Conservation (phyloP, 2,888 invertebrate species). For the Mesodorylaimus sp. region DNA sequence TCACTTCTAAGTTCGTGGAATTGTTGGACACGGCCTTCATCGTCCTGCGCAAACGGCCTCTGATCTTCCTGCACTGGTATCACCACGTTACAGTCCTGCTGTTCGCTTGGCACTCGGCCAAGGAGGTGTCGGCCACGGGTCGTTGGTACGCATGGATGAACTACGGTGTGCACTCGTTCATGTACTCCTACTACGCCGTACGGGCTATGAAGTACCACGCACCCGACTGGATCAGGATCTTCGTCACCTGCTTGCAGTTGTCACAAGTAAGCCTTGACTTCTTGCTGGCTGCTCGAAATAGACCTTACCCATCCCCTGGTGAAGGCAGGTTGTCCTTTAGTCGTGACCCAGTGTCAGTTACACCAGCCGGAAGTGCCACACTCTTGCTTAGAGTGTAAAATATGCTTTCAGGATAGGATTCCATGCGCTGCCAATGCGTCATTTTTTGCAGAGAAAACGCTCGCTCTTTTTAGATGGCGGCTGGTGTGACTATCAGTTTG, state of each 20-base stretch:
- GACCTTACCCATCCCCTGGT: too few species aligned
- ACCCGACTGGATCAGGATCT: conserved; percentile 31
- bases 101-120: conserved; percentile 34
- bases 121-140: conserved; percentile 28
- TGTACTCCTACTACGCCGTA: conserved; percentile 38
- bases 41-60: conserved; percentile 35
- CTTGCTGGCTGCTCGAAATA: conserved; percentile 28
- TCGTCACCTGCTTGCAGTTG: conserved; percentile 34
- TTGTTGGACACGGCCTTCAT: conserved; percentile 34
- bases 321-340: too few species aligned
- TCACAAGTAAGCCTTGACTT: conserved; percentile 33
- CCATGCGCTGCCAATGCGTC: too few species aligned
- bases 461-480: too few species aligned
- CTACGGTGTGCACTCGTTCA: conserved; percentile 38
- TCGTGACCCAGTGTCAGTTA: too few species aligned
- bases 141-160: conserved; percentile 36
- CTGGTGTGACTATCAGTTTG: too few species aligned
- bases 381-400: too few species aligned
- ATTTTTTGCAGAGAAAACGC: too few species aligned
- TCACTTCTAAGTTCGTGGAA: conserved; percentile 41
- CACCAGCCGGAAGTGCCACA: too few species aligned
- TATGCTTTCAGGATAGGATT: too few species aligned
- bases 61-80: conserved; percentile 40
- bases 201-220: conserved; percentile 31
- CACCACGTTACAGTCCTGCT: conserved; percentile 38